Evolutionary conservation across 2,113 vertebrate species (phyloP).

Genomic region (Ardeotis arabs): DNA sequence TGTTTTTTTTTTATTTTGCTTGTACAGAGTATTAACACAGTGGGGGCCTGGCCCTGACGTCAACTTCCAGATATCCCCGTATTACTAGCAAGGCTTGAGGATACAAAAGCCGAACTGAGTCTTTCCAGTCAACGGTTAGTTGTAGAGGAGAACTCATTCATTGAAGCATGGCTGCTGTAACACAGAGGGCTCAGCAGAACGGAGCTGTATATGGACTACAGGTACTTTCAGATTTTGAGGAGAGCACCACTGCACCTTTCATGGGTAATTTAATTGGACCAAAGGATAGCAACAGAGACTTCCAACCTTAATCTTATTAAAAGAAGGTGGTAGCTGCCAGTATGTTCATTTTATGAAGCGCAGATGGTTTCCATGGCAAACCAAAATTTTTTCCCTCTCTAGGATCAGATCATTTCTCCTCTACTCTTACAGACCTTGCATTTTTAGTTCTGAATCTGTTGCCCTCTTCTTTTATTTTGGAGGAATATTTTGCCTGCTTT

Average conservation of each 20-base stretch:
- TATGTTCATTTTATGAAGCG: background rate
- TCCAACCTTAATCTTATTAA: background rate
- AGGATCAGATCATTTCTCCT: background rate
- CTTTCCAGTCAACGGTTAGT: background rate
- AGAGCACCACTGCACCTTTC: background rate
- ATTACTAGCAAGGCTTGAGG: background rate
- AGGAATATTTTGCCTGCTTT: background rate
- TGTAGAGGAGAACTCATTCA: background rate
- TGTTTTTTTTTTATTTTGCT: background rate
- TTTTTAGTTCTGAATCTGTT: background rate
- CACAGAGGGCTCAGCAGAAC: background rate
- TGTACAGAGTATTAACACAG: background rate
- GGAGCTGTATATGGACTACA: background rate
- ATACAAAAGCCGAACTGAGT: background rate
- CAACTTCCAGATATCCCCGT: background rate
- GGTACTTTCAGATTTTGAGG: background rate
- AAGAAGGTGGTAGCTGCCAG: background rate
- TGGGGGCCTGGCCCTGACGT: background rate
- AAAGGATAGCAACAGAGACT: background rate
- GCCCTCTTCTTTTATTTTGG: background rate
- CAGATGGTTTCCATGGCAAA: background rate
- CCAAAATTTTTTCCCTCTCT: background rate
- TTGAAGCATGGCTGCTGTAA: background rate
- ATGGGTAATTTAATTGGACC: background rate
- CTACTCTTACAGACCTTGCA: background rate